Evolutionary conservation across 2,797 vertebrate species (phyloP), one percentile per base, ranked within the genome.

Genomic region (Buphagus erythrorhynchus): DNA sequence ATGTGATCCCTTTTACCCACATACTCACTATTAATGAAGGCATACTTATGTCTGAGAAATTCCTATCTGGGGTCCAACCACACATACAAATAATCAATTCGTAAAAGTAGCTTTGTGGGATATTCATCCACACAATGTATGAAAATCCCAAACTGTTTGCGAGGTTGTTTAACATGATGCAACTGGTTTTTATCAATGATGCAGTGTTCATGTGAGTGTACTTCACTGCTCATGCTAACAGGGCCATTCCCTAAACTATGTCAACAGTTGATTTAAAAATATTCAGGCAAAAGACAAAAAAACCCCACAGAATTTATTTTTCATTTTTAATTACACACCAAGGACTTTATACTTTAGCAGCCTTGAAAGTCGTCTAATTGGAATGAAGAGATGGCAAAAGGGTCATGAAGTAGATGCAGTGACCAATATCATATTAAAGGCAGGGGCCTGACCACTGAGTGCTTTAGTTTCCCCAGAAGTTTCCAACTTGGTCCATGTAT

Each of bases 121-220:
- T n/a, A 38, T 68, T 69, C 25, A 61, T 52, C 16, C 45, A 61
- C 19, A 11, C 0, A 8, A 65, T 22, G 24, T 22, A 16, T n/a
- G 35, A 80, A 86, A 94, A 90, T 49, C 31, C 45, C n/a, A 12
- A 83, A 45, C 15, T 52, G 8, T 58, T 84, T 81, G 61, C 48
- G 29, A 90, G 36, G 18, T 48, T 59, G 48, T 48, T 75, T 54
- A 6, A 25, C 6, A 2, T 9, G 31, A 43, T 57, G 43, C 38
- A 31, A 16, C 33, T 28, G 11, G 0, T 29, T 66, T 65, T 40
- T 16, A 63, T 11, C 36, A 4, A 2, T 11, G 33, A 62, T 19
- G 18, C 24, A 35, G 13, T 7, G 17, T 15, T 68, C 48, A 38
- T 48, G 5, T 8, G 29, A 74, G 28, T 11, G 19, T 74, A 38